Evolutionary conservation across 2,113 vertebrate species (phyloP).

Genomic region (Ceyx margarethae): DNA sequence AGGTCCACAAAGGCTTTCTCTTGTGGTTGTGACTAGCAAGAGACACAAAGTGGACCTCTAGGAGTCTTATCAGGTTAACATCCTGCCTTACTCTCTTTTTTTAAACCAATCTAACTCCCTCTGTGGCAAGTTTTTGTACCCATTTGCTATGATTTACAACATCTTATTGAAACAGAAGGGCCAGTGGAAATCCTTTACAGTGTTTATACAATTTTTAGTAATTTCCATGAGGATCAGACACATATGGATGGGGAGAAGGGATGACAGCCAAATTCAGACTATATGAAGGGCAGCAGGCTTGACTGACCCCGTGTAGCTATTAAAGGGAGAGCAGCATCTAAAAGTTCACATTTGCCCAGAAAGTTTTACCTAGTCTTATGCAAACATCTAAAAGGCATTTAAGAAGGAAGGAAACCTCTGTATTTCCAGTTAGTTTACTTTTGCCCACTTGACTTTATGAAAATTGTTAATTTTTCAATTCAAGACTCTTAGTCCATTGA

Average conservation of each 20-base stretch:
- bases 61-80: neutral
- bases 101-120: neutral
- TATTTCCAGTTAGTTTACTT: neutral
- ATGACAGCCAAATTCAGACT: neutral
- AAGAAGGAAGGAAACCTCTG: neutral
- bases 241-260: neutral
- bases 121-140: neutral
- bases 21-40: neutral
- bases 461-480: neutral
- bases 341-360: neutral
- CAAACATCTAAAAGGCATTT: neutral
- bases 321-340: neutral
- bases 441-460: neutral
- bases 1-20: neutral
- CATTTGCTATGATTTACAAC: neutral
- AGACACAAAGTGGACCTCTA: neutral
- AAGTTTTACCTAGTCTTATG: neutral
- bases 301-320: neutral
- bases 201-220: neutral
- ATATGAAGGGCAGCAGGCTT: neutral
- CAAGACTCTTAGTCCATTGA: neutral
- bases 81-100: neutral
- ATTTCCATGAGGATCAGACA: constrained; percentile 25
- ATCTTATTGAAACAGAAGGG: neutral
- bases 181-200: neutral